Conservation (phyloP, 1,140 invertebrate genomes). For the Panagrolaimus sp. region DNA sequence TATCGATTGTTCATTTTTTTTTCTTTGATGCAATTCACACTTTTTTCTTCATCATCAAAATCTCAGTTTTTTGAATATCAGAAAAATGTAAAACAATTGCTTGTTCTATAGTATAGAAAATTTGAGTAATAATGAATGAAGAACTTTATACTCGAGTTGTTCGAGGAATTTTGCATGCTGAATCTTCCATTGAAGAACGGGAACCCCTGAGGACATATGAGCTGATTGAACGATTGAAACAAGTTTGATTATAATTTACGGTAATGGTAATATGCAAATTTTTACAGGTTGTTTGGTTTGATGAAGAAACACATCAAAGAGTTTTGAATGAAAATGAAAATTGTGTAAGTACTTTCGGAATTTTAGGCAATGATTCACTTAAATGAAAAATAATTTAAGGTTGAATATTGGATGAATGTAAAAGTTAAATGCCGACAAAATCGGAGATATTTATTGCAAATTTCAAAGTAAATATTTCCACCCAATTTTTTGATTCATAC, state of each 20-base stretch:
- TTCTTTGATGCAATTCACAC: no score
- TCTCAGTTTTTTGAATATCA: no score
- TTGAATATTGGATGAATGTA: slow-evolving; percentile 23
- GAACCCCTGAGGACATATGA: not conserved
- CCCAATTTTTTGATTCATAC: not conserved
- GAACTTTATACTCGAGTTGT: slow-evolving; percentile 18
- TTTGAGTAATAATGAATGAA: slow-evolving; percentile 14
- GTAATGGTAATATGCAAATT: no score
- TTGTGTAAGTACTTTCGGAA: slow-evolving; percentile 20
- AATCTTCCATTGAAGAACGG: not conserved
- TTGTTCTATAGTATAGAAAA: not conserved
- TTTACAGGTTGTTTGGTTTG: slow-evolving; percentile 10
- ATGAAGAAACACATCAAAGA: slow-evolving; percentile 14
- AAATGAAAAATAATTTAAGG: not conserved
- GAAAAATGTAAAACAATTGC: no score
- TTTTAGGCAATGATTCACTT: not conserved
- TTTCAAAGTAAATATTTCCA: not conserved
- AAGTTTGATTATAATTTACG: not conserved
- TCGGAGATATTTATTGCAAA: slow-evolving; percentile 5
- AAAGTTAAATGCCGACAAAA: not conserved
- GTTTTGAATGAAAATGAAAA: slow-evolving; percentile 22
- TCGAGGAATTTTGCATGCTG: slow-evolving; percentile 18
- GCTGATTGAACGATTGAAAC: slow-evolving; percentile 12
- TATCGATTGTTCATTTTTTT: no score
- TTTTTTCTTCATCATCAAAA: no score